Percentiles rank a stretch among this genome's conserved stretches.
Evolutionary conservation across 2,888 invertebrate genomes (phyloP).

Genomic region (Arge pagana): DNA sequence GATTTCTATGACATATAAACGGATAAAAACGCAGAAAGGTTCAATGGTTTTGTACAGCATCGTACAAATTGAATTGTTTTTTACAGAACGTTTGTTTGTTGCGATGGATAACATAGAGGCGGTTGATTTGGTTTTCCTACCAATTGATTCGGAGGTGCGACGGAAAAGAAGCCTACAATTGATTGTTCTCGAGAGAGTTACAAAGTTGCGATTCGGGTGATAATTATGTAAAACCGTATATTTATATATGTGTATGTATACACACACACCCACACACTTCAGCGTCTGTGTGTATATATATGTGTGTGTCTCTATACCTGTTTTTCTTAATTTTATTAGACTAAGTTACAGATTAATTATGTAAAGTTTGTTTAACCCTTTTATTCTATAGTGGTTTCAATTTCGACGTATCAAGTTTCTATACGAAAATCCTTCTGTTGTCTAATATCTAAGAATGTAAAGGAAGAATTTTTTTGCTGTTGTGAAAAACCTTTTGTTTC

Average conservation of each 20-base stretch:
- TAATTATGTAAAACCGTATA: constrained; percentile 26
- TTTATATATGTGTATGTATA: constrained; percentile 4
- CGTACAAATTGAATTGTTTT: constrained; percentile 9
- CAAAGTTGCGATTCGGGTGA: constrained; percentile 36
- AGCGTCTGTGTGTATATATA: too few species aligned
- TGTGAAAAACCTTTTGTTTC: too few species aligned
- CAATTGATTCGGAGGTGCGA: constrained; percentile 9
- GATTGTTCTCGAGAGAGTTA: constrained; percentile 9
- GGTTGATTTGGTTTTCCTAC: constrained; percentile 1
- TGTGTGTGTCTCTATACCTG: background rate
- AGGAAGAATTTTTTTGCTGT: too few species aligned
- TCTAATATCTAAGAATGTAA: too few species aligned
- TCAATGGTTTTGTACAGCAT: too few species aligned
- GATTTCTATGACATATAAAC: background rate
- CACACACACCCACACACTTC: too few species aligned
- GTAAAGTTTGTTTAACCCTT: constrained; percentile 12
- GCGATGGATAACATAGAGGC: background rate
- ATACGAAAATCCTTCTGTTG: too few species aligned
- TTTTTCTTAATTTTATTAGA: constrained; percentile 5
- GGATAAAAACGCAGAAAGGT: background rate
- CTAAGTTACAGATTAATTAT: constrained; percentile 17
- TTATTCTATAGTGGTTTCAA: too few species aligned
- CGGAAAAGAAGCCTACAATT: background rate
- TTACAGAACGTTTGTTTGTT: constrained; percentile 1
- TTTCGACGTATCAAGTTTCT: too few species aligned